Evolutionary conservation across 2,888 invertebrate genomes (phyloP), one percentile per base, ranked within the genome.

Genomic region (Chrysotoxum bicinctum): DNA sequence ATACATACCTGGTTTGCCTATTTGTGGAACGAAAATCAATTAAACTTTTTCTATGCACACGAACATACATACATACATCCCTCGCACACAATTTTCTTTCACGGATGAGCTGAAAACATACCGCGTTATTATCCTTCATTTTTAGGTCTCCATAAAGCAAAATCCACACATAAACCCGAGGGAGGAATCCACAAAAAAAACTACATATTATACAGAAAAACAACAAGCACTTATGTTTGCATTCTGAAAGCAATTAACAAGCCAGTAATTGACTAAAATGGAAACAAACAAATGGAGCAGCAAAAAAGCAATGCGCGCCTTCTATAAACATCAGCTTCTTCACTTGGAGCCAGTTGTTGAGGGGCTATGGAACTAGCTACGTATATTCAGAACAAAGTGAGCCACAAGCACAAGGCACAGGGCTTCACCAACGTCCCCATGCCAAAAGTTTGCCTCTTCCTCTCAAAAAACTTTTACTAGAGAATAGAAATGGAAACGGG

Each of bases 261-360:
- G 89, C 90, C 89, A 88, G 89, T 89, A 90, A 90, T 90, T 90
- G 90, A 90, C 90, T 90, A 89, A 90, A 90, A 90, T 89, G 88
- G 89, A 88, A 88, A 89, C 89, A 89, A 89, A 89, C 89, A 90
- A 89, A 81, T 62, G 81, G 73, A 72, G 68, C 68, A 64, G 73
- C 37, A 62, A 77, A 60, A 23, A 56, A 77, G 66, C 35, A 75
- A 79, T 54, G 70, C 66, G 79, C 75, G 66, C 75, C 80, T 54
- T 80, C 79, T 68, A 64, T 64, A 9, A 62, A 7, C 26, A 26
- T 9, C 30, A 78, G 37, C n/a, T 43, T n/a, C 6, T 43, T 23
- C 30, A 32, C 21, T n/a, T 32, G n/a, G n/a, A n/a, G n/a, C 19
- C 66, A 58, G 64, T 45, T 45, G 21, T 32, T 30, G 45, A 1